phyloP scores from a whole-genome alignment of 2,113 vertebrate genomes.

The Rhinogobius similis region DNA sequence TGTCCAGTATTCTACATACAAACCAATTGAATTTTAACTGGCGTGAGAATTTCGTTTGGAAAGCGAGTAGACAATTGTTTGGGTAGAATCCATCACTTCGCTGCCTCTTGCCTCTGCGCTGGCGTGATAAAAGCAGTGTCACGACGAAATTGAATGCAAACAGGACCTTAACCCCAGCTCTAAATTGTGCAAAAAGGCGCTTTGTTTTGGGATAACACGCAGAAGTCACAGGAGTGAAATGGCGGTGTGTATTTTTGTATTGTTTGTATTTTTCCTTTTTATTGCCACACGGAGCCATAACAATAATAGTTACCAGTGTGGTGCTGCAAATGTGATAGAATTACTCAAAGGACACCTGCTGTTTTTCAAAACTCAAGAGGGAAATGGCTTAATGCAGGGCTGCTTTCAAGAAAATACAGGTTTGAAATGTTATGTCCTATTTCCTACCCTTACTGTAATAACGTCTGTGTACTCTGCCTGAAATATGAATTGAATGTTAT shows the following conservation, averaged over 20 bases:
- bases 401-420: neutral
- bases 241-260: constrained; percentile 19
- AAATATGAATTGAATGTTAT: too few species aligned
- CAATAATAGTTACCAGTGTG: constrained; percentile 14
- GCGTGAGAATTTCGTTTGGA: neutral
- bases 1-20: neutral
- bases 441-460: neutral
- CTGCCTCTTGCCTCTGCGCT: constrained; percentile 36
- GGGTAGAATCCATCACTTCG: constrained; percentile 61
- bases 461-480: too few species aligned
- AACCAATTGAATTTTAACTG: neutral
- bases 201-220: neutral
- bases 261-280: constrained; percentile 17
- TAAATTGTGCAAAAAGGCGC: constrained; percentile 19
- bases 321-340: constrained; percentile 14
- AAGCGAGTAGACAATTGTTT: constrained; percentile 17
- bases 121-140: constrained; percentile 54
- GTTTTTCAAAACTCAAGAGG: neutral
- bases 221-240: constrained; percentile 19
- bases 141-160: constrained; percentile 45
- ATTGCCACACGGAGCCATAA: constrained; percentile 13
- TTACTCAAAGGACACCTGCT: constrained; percentile 10
- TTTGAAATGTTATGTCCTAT: neutral
- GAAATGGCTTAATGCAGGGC: neutral
- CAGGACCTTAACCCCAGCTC: constrained; percentile 23